phyloP scores from a whole-genome alignment of 2,888 invertebrate species.

The Chymomyza procnemis region DNA sequence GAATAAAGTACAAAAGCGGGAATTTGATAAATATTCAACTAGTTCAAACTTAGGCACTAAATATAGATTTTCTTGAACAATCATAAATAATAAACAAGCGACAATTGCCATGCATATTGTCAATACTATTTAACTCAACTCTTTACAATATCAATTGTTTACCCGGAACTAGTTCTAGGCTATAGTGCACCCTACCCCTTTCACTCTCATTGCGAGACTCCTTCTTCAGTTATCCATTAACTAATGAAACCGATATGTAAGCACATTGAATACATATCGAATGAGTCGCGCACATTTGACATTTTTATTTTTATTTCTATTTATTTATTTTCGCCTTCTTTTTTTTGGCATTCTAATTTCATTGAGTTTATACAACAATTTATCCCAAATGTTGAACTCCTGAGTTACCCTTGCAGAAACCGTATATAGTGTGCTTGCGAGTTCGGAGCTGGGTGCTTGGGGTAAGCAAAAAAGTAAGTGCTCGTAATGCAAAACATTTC shows the following conservation, averaged over 20 bases:
- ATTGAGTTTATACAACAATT: constrained; percentile 62
- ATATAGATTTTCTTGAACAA: no score
- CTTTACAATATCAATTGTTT: no score
- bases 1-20: no score
- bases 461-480: constrained; percentile 7
- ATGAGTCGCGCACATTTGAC: constrained; percentile 17
- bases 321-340: constrained; percentile 26
- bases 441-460: not conserved
- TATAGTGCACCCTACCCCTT: not conserved
- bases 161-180: not conserved
- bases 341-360: constrained; percentile 65
- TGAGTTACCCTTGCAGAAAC: constrained; percentile 28
- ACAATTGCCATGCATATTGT: no score
- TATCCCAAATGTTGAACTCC: constrained; percentile 48
- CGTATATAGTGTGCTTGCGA: not conserved
- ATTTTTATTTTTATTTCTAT: constrained; percentile 36
- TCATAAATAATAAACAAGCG: no score
- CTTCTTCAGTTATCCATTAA: constrained; percentile 48
- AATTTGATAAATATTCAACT: no score
- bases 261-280: constrained; percentile 15
- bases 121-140: not conserved
- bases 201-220: not conserved
- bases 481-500: constrained; percentile 44
- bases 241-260: constrained; percentile 52
- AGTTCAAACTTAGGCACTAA: no score